phyloP scores from a whole-genome alignment of 2,113 vertebrate genomes.

The Pachyramphus minor region DNA sequence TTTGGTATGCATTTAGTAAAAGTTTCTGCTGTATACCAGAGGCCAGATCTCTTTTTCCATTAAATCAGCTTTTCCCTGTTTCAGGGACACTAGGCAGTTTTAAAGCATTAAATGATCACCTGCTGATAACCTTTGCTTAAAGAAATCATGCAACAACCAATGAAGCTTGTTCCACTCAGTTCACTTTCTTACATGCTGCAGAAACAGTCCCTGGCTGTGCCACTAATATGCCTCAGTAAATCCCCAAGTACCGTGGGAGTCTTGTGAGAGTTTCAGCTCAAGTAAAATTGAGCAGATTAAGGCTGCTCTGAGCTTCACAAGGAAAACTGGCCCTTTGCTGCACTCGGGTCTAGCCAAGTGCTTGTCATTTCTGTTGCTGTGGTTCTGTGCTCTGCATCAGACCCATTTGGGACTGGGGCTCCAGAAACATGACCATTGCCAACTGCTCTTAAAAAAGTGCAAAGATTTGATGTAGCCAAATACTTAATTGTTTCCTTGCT shows the following conservation, averaged over 20 bases:
- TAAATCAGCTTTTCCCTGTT: neutral
- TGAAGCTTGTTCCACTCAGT: neutral
- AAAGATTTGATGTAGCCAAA: neutral
- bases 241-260: neutral
- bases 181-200: neutral
- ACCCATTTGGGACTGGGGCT: neutral
- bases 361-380: neutral
- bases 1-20: neutral
- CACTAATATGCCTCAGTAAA: neutral
- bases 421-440: neutral
- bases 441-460: neutral
- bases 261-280: neutral
- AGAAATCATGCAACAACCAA: neutral
- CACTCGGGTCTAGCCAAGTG: neutral
- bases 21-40: neutral
- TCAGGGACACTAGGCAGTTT: neutral
- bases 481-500: neutral
- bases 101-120: neutral
- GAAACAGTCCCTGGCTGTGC: neutral
- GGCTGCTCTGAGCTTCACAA: neutral
- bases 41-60: neutral
- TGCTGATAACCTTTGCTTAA: neutral
- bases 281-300: constrained; percentile 17
- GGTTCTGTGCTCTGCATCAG: neutral
- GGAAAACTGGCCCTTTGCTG: neutral